Percentiles rank a stretch among this genome's conserved stretches.
Evolutionary conservation across 1,140 invertebrate species (phyloP).

Genomic region (Ephestia elutella): DNA sequence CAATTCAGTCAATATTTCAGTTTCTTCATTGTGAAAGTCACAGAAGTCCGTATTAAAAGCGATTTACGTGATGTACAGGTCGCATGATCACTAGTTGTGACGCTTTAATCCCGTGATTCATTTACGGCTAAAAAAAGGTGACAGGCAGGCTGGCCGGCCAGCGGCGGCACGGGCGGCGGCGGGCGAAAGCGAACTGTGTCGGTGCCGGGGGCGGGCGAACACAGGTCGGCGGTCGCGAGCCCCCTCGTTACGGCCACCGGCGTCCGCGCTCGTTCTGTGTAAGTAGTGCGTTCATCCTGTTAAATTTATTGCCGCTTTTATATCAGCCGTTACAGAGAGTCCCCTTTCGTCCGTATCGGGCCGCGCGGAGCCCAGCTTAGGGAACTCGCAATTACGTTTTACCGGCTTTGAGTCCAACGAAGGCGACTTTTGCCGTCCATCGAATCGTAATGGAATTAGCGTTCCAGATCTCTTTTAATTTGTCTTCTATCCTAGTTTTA

Average conservation of each 20-base stretch:
- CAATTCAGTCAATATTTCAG: neutral
- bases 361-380: conserved; percentile 68
- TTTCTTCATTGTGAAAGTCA: neutral
- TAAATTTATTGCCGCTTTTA: conserved; percentile 74
- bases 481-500: conserved; percentile 59
- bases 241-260: conserved; percentile 59
- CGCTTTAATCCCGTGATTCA: conserved; percentile 15
- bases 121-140: conserved; percentile 15
- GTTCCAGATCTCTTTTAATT: conserved; percentile 71
- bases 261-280: conserved; percentile 57
- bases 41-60: neutral
- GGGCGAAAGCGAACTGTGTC: conserved; percentile 14
- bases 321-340: conserved; percentile 69
- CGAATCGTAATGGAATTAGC: conserved; percentile 73
- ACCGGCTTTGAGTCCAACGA: conserved; percentile 66
- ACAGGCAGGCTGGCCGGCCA: neutral
- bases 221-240: conserved; percentile 41
- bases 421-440: conserved; percentile 71
- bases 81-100: conserved; percentile 8
- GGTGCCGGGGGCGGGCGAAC: conserved; percentile 30
- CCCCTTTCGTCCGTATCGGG: conserved; percentile 67
- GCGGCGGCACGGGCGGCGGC: neutral
- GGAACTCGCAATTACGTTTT: conserved; percentile 73
- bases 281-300: conserved; percentile 72
- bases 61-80: neutral